Evolutionary conservation across 2,113 vertebrate species (phyloP), one percentile per base, ranked within the genome.

Genomic region (Pseudorasbora parva): DNA sequence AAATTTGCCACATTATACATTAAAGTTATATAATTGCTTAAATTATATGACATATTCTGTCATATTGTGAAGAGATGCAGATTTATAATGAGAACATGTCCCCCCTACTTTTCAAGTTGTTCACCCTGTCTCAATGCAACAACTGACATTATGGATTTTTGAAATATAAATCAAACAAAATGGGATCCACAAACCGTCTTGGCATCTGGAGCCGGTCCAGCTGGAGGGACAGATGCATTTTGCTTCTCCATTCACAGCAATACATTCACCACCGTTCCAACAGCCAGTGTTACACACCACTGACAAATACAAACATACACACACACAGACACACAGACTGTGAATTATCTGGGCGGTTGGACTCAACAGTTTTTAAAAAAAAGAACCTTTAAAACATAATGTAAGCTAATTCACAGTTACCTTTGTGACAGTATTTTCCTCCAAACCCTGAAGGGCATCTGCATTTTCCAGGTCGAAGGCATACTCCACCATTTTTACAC

Each of bases 391-490:
- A 7, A 12, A 78, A 17, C 15, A 19, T 41, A 23, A 23, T 9
- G 33, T 2, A 19, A 56, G 11, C 33, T 12, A 30, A 5, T 54
- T 30, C 8, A 11, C 19, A 75, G 68, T 78, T 89, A 96, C 96
- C 95, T 95, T 95, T 95, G 85, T 96, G 95, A 86, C 96, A 96
- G 76, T 95, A 96, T 93, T 92, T 92, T 69, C 95, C 96, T 60
- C 94, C 95, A 75, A 92, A 95, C 10, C 94, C 96, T 72, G 93
- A 85, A 9, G 90, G 93, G 81, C 96, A 96, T 89, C 95, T 93
- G 91, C 96, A 96, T 88, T 97, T 96, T 84, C 95, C 96, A 80
- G 95, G 96, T 60, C 94, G 92, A 54, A 96, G 95, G 88, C 96
- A 97, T 75, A 89, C 90, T 76, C 96, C 95, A 72, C 95, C 94